Evolutionary conservation across 2,888 invertebrate genomes (phyloP).

Genomic region (Schizotus pectinicornis): DNA sequence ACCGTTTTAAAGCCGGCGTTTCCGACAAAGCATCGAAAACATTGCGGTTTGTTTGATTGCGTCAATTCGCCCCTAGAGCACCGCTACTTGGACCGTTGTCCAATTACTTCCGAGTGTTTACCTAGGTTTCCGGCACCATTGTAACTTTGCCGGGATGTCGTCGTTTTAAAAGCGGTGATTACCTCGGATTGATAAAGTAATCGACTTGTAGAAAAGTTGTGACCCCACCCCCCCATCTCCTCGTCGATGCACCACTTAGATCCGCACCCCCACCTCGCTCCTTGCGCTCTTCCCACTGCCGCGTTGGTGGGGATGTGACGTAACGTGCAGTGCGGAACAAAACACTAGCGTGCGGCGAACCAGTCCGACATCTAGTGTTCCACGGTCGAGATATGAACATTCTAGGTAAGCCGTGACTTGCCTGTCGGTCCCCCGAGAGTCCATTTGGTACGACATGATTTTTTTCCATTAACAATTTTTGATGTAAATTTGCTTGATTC

Average conservation of each 20-base stretch:
- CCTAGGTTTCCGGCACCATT: no score
- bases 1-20: constrained; percentile 5
- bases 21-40: constrained; percentile 6
- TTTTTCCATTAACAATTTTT: constrained; percentile 45
- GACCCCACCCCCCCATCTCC: no score
- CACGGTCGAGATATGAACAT: constrained; percentile 60
- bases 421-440: constrained; percentile 43
- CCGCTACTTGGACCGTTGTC: background rate
- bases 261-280: constrained; percentile 26
- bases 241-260: constrained; percentile 34
- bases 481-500: constrained; percentile 45
- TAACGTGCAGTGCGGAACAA: constrained; percentile 59
- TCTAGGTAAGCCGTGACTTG: constrained; percentile 57
- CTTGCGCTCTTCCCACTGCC: constrained; percentile 8
- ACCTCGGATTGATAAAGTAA: no score
- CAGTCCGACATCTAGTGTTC: constrained; percentile 60
- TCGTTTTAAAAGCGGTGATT: no score
- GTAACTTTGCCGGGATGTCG: no score
- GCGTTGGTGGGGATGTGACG: constrained; percentile 51
- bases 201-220: no score
- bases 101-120: background rate
- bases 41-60: constrained; percentile 23
- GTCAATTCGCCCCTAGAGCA: constrained; percentile 13
- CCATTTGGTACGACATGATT: constrained; percentile 53
- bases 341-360: constrained; percentile 53